A percentile compares a stretch with the other conserved stretches of the same genome.
Conservation (phyloP, 2,113 vertebrate species). For the Prunella fulvescens region DNA sequence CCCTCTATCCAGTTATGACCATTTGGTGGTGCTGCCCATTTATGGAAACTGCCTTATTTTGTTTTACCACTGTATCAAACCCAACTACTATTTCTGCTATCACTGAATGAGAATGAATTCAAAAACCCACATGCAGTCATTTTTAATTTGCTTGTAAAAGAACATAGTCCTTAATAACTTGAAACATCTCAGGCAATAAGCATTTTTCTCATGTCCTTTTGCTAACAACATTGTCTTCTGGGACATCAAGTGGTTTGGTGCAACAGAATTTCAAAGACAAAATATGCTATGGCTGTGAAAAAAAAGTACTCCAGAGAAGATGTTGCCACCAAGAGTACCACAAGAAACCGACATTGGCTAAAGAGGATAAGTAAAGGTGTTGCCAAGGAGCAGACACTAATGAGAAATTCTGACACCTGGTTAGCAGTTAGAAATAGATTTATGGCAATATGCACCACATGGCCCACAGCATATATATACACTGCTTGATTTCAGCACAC, state of each 20-base stretch:
- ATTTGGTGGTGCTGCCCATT: slow-evolving; percentile 28
- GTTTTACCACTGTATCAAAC: neutral
- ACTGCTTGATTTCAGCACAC: neutral
- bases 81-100: neutral
- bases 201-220: slow-evolving; percentile 26
- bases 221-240: neutral
- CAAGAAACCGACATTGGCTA: neutral
- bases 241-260: neutral
- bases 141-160: slow-evolving; percentile 38
- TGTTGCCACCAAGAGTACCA: neutral
- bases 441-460: neutral
- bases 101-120: neutral
- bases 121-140: neutral
- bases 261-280: neutral
- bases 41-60: neutral
- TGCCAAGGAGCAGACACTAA: neutral
- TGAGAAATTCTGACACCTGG: neutral
- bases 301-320: neutral
- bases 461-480: neutral
- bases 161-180: slow-evolving; percentile 21
- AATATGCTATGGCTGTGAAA: neutral
- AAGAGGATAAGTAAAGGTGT: neutral
- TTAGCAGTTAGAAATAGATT: neutral
- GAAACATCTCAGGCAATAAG: slow-evolving; percentile 30
- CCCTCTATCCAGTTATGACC: neutral